phyloP scores from a whole-genome alignment of 2,888 invertebrate species.

The Heliconius ethilla region DNA sequence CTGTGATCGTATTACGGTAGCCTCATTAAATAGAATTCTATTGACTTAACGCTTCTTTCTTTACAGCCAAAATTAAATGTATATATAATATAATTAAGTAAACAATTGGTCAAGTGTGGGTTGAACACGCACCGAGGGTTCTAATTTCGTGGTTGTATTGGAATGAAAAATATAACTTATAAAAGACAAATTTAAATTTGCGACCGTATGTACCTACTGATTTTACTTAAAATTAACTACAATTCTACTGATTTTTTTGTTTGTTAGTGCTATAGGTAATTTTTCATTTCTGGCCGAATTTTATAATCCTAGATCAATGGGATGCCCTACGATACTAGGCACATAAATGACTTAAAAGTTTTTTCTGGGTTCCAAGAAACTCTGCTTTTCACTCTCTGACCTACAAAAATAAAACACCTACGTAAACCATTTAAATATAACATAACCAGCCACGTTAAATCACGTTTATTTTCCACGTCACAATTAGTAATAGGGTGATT shows the following conservation, averaged over 20 bases:
- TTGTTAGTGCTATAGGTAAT: no score
- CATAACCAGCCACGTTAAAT: constrained; percentile 31
- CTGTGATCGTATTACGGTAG: not conserved
- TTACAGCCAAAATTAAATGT: not conserved
- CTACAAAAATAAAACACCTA: not conserved
- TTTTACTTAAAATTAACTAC: not conserved
- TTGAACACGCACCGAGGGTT: not conserved
- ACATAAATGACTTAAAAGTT: no score
- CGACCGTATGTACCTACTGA: not conserved
- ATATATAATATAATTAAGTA: not conserved
- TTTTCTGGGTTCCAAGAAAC: no score
- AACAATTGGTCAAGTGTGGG: not conserved
- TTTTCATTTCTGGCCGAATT: no score
- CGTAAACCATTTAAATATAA: constrained; percentile 10
- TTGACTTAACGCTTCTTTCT: not conserved
- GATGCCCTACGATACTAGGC: no score
- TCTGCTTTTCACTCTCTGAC: not conserved
- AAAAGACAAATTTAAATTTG: not conserved
- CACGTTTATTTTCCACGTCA: constrained; percentile 48
- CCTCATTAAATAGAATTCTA: not conserved
- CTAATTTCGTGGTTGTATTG: not conserved
- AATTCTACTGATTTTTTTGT: not conserved
- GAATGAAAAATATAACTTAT: not conserved
- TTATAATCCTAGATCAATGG: no score
- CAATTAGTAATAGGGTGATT: constrained; percentile 61